Evolutionary conservation across 2,888 invertebrate genomes (phyloP).

Genomic region (Prosapia bicincta): DNA sequence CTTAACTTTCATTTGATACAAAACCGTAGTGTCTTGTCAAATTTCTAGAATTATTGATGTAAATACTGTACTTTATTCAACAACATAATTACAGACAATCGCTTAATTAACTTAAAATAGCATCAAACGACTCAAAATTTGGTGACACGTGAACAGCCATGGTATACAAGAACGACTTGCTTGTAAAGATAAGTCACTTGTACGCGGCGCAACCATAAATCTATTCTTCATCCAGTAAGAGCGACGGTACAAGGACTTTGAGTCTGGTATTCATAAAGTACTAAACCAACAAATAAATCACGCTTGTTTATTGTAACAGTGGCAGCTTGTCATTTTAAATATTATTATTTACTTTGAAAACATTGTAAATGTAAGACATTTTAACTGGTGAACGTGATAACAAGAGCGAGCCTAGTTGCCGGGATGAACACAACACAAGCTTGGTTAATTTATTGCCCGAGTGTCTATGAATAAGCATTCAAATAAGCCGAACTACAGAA

Average conservation of each 20-base stretch:
- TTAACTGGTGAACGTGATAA: background rate
- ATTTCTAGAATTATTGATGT: too few species aligned
- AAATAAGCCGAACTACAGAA: background rate
- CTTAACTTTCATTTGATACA: too few species aligned
- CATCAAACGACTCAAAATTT: background rate
- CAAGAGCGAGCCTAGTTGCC: background rate
- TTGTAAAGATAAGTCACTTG: background rate
- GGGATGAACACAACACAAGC: background rate
- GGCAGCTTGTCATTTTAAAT: constrained; percentile 2
- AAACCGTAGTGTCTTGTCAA: too few species aligned
- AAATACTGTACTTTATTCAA: too few species aligned
- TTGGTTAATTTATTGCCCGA: background rate
- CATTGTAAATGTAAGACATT: background rate
- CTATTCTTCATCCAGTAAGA: background rate
- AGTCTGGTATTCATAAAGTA: background rate
- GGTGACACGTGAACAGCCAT: background rate
- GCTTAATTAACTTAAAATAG: too few species aligned
- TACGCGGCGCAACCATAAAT: background rate
- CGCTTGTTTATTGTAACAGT: background rate
- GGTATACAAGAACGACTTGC: background rate
- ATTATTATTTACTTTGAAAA: background rate
- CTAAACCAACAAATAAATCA: background rate
- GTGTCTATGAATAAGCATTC: background rate
- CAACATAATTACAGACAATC: too few species aligned
- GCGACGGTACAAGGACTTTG: background rate